Evolutionary conservation across 2,113 vertebrate genomes (phyloP), one percentile per base, ranked within the genome.

Genomic region (Brienomyrus brachyistius): DNA sequence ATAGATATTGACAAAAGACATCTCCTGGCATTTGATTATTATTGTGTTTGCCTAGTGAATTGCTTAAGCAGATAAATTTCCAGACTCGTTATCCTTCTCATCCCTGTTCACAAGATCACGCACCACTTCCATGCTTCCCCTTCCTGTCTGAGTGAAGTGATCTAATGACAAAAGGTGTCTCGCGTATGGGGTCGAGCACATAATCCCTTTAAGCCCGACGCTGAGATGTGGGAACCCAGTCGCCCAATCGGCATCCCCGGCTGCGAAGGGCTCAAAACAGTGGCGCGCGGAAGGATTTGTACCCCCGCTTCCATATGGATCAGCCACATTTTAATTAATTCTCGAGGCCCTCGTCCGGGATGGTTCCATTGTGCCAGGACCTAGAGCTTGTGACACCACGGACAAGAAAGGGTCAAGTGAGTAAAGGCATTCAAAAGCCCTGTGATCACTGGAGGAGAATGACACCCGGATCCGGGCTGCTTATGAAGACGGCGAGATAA

Each of bases 171-270:
- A 80, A 43, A 83, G 43, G 47, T 35, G 59, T 27, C 45, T 59
- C 48, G 31, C 40, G 2, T 54, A 13, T 84, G n/a, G 83, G 56
- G 84, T 51, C 47, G 4, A 62, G 8, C 85, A 43, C 27, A 87
- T 90, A 88, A 90, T 90, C 89, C 40, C 48, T 43, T 87, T 90
- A 90, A 90, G 84, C 84, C 84, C 19, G 66, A 86, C 31, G n/a
- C 40, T 77, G 21, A 62, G 23, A 77, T 77, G 85, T 31, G 83
- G 45, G 13, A 7, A 90, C 47, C 3, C 8, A 19, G 8, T 59
- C n/a, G 27, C n/a, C 86, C 86, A 83, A 35, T 80, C 48, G 5
- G 11, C 43, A 40, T 5, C 86, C 17, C n/a, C 5, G 21, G 47
- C 50, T 35, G 43, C 0, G 52, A 11, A 84, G 13, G 51, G 35